A percentile compares a stretch with the other conserved stretches of the same genome.
phyloP scores from a whole-genome alignment of 2,113 vertebrate species.

The Planiliza haematocheilus region DNA sequence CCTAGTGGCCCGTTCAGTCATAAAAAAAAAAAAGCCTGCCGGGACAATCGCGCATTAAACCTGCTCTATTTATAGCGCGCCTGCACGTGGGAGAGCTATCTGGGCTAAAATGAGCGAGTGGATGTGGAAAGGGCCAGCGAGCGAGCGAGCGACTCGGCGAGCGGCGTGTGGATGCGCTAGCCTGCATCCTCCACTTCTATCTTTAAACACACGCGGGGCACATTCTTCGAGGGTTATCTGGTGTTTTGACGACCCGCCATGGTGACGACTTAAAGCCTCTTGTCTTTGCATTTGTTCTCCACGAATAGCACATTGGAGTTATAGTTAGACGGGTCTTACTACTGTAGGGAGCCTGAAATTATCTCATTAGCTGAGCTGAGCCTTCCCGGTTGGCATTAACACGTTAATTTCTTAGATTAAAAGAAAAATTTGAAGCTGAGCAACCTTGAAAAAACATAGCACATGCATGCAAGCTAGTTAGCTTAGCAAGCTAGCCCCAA shows the following conservation, averaged over 20 bases:
- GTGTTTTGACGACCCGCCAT: slow-evolving; percentile 17
- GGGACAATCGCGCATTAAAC: slow-evolving; percentile 63
- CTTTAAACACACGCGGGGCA: slow-evolving; percentile 24
- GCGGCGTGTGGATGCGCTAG: slow-evolving; percentile 9
- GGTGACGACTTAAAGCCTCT: neutral
- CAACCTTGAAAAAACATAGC: neutral
- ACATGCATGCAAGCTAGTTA: too few species aligned
- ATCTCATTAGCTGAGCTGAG: neutral
- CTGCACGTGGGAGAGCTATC: slow-evolving; percentile 59
- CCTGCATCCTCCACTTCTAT: slow-evolving; percentile 39
- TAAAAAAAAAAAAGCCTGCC: slow-evolving; percentile 42
- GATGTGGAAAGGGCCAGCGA: slow-evolving; percentile 45
- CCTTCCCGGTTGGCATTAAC: neutral
- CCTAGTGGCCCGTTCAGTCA: slow-evolving; percentile 35
- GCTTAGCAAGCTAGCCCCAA: too few species aligned
- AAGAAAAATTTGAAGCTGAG: slow-evolving; percentile 14
- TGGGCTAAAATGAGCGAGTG: slow-evolving; percentile 49
- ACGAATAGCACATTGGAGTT: slow-evolving; percentile 15
- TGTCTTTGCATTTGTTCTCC: neutral
- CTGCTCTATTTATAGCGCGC: slow-evolving; percentile 62
- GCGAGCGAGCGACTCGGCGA: slow-evolving; percentile 16
- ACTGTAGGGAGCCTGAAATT: neutral
- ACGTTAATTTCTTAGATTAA: slow-evolving; percentile 2
- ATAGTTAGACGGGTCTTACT: slow-evolving; percentile 13
- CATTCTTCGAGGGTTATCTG: slow-evolving; percentile 5